Conservation (phyloP, 2,888 invertebrate genomes). For the Harpagoxenus sublaevis region DNA sequence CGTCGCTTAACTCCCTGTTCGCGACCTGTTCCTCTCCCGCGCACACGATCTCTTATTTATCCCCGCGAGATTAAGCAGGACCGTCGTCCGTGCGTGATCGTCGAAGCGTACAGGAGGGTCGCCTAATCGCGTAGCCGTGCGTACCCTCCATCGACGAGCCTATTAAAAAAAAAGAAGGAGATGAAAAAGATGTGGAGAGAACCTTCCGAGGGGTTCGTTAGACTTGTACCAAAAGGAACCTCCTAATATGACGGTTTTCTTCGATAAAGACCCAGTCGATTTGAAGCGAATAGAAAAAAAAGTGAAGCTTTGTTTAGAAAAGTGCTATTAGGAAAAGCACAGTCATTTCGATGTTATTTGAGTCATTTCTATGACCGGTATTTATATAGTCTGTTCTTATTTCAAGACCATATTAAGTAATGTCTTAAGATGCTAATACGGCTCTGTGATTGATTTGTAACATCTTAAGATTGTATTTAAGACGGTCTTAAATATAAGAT, state of each 20-base stretch:
- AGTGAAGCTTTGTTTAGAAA: neutral
- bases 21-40: slow-evolving; percentile 30
- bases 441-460: too few relatives aligned
- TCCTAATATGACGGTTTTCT: neutral
- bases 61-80: slow-evolving; percentile 66
- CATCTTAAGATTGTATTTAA: too few relatives aligned
- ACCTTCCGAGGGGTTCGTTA: slow-evolving; percentile 37
- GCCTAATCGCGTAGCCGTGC: slow-evolving; percentile 65
- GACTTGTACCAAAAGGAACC: neutral
- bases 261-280: slow-evolving; percentile 16
- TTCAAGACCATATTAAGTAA: too few relatives aligned
- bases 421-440: too few relatives aligned
- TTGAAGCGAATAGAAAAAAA: neutral
- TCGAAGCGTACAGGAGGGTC: slow-evolving; percentile 66
- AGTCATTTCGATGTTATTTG: neutral
- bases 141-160: slow-evolving; percentile 33
- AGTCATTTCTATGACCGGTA: too few relatives aligned
- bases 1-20: slow-evolving; percentile 18
- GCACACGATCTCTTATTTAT: slow-evolving; percentile 67
- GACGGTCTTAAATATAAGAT: too few relatives aligned
- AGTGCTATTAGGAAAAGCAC: neutral
- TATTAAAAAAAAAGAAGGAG: slow-evolving; percentile 46
- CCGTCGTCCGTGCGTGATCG: slow-evolving; percentile 62
- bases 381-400: too few relatives aligned
- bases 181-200: slow-evolving; percentile 21